Base-by-base conservation (phyloP, 2,113 vertebrate genomes). In the Oncorhynchus nerka region DNA sequence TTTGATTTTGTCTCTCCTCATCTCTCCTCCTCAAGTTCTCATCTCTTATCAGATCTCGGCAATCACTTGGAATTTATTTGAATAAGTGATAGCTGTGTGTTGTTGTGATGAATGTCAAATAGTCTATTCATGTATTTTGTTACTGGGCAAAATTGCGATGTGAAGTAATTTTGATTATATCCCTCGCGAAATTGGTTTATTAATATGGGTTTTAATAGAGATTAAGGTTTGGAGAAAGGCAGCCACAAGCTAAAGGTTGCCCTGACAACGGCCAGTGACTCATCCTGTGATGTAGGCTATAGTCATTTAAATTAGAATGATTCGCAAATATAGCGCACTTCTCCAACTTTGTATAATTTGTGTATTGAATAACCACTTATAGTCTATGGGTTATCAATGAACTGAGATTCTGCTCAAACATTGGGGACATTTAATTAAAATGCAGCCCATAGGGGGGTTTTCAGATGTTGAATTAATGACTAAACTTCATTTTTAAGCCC, bases 261-360 rank as follows among this genome's bases (percentile, higher is more conserved):
- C 91, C 78, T 90, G 90, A 92, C 92, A 91, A 93, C 89, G 24
- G 80, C 82, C 77, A 83, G 87, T 93, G 93, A 94, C 88, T 94
- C 93, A 93, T 93, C 86, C 89, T 71, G 79, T 51, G 83, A 87
- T 80, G 84, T 73, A 8, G 32, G 67, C 67, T 34, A 9, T 26
- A 45, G 30, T 34, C 19, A 34, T 30, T 39, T 20, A 22, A 62
- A 62, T 24, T n/a, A 62, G 59, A 62, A 22, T n/a, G n/a, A 62
- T 62, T 62, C n/a, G 22, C n/a, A n/a, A 62, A 22, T 22, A 62
- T 22, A 62, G n/a, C n/a, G 8, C 8, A 24, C 59, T 8, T 62
- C 59, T 62, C 59, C 20, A 45, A 45, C 39, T 45, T 45, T 45
- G 11, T 11, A 11, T 45, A 11, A 45, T 45, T 6, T 20, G 15